Percentiles rank a stretch among this genome's conserved stretches.
Evolutionary conservation across 2,888 invertebrate species (phyloP).

Genomic region (Thera britannica): DNA sequence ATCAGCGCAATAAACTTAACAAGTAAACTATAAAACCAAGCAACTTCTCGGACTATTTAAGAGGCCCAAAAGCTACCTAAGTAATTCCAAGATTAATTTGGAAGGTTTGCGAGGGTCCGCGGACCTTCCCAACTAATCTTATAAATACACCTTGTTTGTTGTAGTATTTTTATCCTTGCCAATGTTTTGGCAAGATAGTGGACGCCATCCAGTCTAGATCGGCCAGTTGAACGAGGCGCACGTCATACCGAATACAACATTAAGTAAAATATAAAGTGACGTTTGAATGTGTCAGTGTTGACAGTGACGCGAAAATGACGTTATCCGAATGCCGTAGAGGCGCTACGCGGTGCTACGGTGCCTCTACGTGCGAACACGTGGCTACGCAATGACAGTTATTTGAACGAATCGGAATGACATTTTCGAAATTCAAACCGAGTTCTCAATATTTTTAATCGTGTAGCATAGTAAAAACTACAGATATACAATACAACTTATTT

Average conservation of each 20-base stretch:
- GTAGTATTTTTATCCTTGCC: conserved; percentile 59
- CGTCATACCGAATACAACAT: conserved; percentile 57
- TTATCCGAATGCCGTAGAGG: conserved; percentile 33
- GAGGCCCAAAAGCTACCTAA: conserved; percentile 23
- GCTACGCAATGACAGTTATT: conserved; percentile 43
- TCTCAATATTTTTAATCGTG: background rate
- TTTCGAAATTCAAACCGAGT: conserved; percentile 26
- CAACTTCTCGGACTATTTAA: conserved; percentile 29
- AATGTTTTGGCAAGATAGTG: conserved; percentile 61
- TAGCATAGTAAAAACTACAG: background rate
- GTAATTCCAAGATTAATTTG: conserved; percentile 29
- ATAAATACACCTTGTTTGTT: conserved; percentile 62
- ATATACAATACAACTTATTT: background rate
- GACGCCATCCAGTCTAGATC: conserved; percentile 71
- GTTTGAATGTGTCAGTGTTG: conserved; percentile 43
- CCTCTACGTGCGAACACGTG: conserved; percentile 46
- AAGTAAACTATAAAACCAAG: conserved; percentile 15
- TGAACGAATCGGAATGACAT: conserved; percentile 34
- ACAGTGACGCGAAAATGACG: conserved; percentile 47
- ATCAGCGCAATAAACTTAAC: conserved; percentile 5
- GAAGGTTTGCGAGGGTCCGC: conserved; percentile 1
- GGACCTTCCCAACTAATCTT: conserved; percentile 53
- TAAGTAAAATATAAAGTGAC: conserved; percentile 42
- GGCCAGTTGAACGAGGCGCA: conserved; percentile 67
- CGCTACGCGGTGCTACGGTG: conserved; percentile 42